Conservation (phyloP, 2,797 vertebrate genomes). For the Bradypodion ventrale region DNA sequence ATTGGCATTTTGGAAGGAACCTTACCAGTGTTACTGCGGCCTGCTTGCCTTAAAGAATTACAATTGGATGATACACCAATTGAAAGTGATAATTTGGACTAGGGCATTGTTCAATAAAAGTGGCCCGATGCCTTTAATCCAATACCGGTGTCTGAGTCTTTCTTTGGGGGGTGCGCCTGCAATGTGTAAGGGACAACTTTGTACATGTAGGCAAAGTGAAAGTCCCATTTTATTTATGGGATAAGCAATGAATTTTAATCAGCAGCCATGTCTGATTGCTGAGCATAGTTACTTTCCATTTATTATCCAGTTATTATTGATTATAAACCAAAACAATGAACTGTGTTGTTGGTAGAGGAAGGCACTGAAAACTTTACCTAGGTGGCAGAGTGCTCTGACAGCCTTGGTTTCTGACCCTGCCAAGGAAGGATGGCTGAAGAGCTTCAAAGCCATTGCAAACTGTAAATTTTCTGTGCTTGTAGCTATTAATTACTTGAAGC, state of each 20-base stretch:
- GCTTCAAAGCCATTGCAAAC: slow-evolving; percentile 45
- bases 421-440: slow-evolving; percentile 28
- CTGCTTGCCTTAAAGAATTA: too few species aligned
- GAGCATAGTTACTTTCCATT: slow-evolving; percentile 43
- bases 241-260: slow-evolving; percentile 27
- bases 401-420: slow-evolving; percentile 41
- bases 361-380: background rate
- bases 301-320: slow-evolving; percentile 44
- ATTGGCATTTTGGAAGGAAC: too few species aligned
- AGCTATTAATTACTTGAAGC: slow-evolving; percentile 52
- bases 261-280: slow-evolving; percentile 11
- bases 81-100: too few species aligned
- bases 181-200: background rate
- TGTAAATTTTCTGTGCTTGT: slow-evolving; percentile 39
- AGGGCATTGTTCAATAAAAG: too few species aligned
- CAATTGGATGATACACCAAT: too few species aligned
- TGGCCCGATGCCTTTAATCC: too few species aligned
- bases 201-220: slow-evolving; percentile 4
- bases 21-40: too few species aligned
- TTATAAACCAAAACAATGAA: slow-evolving; percentile 19
- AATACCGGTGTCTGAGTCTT: too few species aligned
- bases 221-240: background rate
- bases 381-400: slow-evolving; percentile 32
- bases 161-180: too few species aligned
- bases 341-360: background rate